Base-by-base conservation (phyloP, 2,888 invertebrate species). In the Rhamphomyia laevipes region DNA sequence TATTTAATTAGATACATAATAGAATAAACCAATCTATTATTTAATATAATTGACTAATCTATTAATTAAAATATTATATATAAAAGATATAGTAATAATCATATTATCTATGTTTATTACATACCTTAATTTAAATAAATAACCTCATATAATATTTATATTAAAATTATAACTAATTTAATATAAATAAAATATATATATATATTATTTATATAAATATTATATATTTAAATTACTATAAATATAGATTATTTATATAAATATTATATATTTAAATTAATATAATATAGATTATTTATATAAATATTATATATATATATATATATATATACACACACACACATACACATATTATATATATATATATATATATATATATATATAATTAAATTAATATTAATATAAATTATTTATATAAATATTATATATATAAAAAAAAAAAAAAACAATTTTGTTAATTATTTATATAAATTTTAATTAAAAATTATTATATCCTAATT, bases 361-460 rank as follows among this genome's bases (percentile, higher is more conserved):
- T 51, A 69, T 71, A 67, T 71, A 70, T 70, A 71, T 68, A 66
- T 45, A 30, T 45, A 27, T 40, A 51, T 45, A 71, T 70, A 70
- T 71, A 69, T 72, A 41, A 44, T 47, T 47, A 46, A 46, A 47
- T 40, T 41, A 21, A 41, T 49, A 45, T 50, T 43, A 68, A 70
- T 68, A 61, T 57, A 62, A 67, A 60, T 38, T 45, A 42, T 30
- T 27, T 27, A 27, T 15, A 27, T 43, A 47, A 47, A 45, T 46
- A 48, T 45, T 47, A 27, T 50, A 18, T 43, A 43, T 43, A 43
- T 30, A 42, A 46, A 47, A 48, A 51, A 49, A 47, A 47, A 46
- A 43, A 33, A 43, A 35, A 43, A 51, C 49, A 30, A 27, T 13
- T 37, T 30, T 53, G 46, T 43, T 53, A 49, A 45, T 49, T 51